phyloP scores from a whole-genome alignment of 35 echinoderm and acorn worm genomes.

The Eucidaris tribuloides region DNA sequence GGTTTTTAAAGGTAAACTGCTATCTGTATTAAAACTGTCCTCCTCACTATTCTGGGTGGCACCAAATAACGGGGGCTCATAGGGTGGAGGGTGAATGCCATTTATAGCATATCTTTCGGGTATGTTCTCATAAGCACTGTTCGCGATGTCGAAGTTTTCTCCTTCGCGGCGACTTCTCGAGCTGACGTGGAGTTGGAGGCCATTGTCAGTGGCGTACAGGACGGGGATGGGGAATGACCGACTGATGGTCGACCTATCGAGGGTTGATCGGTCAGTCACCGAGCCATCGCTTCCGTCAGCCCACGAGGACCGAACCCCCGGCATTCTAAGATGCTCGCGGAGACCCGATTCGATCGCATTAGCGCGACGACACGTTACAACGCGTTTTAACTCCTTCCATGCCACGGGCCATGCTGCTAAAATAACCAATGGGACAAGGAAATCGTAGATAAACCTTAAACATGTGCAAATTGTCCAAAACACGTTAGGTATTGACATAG shows the following conservation, averaged over 20 bases:
- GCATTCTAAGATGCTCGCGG: not conserved
- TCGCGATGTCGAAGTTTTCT: not conserved
- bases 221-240: conserved; percentile 2
- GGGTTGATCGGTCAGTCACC: conserved; percentile 6
- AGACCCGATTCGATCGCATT: conserved; percentile 8
- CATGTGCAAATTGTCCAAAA: conserved; percentile 2
- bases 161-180: not conserved
- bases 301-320: not conserved
- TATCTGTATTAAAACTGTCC: conserved; percentile 14
- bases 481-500: not conserved
- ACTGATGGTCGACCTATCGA: conserved; percentile 16
- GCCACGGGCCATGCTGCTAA: not conserved
- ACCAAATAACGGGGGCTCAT: conserved; percentile 4
- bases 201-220: not conserved
- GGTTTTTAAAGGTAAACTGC: conserved; percentile 9
- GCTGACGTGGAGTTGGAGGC: conserved; percentile 9
- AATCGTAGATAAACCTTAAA: conserved; percentile 10
- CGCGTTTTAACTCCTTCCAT: not conserved
- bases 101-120: not conserved
- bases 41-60: conserved; percentile 9
- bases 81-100: not conserved
- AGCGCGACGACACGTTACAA: conserved; percentile 6
- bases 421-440: not conserved
- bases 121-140: not conserved
- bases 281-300: conserved; percentile 19